Base-by-base conservation (phyloP, 2,797 vertebrate species). In the Lycodopsis pacificus region DNA sequence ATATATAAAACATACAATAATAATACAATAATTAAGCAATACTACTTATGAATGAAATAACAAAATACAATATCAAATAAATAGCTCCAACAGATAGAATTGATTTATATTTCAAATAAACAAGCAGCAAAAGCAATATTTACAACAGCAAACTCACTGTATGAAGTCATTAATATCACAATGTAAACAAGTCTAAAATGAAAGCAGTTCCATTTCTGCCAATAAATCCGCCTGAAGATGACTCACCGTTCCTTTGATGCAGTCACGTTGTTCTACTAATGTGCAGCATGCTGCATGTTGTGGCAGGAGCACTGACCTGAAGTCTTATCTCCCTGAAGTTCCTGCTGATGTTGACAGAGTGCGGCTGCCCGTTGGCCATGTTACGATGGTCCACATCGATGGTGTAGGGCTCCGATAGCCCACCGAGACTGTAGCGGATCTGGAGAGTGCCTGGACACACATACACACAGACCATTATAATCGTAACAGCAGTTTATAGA, bases 281-380 rank as follows among this genome's bases (percentile, higher is more conserved):
- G 9, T 14, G 38, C 6, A 76, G 48, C 20, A 48, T 14, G 13
- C 17, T 61, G 54, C 42, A 53, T 74, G 22, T 11, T 27, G n/a
- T 15, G 13, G 17, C 51, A 62, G 27, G 0, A 62, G 13, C 15
- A 46, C 88, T 80, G 69, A 98, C 98, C 97, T 99, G 98, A 30
- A 99, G 94, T 6, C 87, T 73, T 3, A 99, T 87, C 81, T 94
- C 93, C 79, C 94, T 93, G 5, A 95, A 89, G 0, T 91, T 89
- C 44, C 98, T 94, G 2, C 95, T 96, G 79, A 99, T 88, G 88
- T 99, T 99, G 4, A 99, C 93, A 0, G 94, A 96, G 87, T 99
- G 98, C 0, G 98, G 98, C 77, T 98, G 98, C n/a, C 97, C 97
- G 0, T 98, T 99, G 61, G 96, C 97, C 95, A 99, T 76, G 92